These are phyloP conservation scores for Sitta carolinensis DNA, from an alignment of 2,797 vertebrate genomes.

Conservation along the genomic window DNA sequence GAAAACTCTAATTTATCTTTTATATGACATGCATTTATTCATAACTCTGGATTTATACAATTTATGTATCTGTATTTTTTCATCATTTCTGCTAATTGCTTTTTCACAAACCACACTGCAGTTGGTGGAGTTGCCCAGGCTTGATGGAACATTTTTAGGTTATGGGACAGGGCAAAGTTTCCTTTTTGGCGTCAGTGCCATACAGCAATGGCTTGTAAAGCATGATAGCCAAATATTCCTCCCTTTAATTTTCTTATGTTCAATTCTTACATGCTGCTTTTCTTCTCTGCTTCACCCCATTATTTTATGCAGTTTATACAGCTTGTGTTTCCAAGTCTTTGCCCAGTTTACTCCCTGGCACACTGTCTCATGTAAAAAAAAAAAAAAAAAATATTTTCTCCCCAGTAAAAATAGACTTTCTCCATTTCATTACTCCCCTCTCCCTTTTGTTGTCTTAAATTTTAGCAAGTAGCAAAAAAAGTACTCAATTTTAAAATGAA, in stretches of 20 bases:
- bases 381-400: accelerated
- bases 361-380: not conserved
- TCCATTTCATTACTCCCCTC: not conserved
- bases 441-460: not conserved
- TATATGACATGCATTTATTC: not conserved
- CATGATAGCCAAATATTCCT: not conserved
- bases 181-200: accelerated
- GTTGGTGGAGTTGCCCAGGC: not conserved
- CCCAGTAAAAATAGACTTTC: not conserved
- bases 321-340: not conserved
- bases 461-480: not conserved
- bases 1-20: not conserved
- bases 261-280: not conserved
- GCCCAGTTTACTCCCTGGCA: not conserved
- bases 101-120: not conserved
- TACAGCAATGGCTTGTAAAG: accelerated
- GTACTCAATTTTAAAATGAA: not conserved
- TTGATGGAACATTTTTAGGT: not conserved
- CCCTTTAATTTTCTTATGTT: not conserved
- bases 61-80: not conserved
- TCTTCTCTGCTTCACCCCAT: not conserved
- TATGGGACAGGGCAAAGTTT: not conserved
- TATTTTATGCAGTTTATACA: not conserved
- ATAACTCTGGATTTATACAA: not conserved
- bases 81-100: not conserved